Evolutionary conservation across 2,113 vertebrate genomes (phyloP).

Genomic region (Motacilla alba): DNA sequence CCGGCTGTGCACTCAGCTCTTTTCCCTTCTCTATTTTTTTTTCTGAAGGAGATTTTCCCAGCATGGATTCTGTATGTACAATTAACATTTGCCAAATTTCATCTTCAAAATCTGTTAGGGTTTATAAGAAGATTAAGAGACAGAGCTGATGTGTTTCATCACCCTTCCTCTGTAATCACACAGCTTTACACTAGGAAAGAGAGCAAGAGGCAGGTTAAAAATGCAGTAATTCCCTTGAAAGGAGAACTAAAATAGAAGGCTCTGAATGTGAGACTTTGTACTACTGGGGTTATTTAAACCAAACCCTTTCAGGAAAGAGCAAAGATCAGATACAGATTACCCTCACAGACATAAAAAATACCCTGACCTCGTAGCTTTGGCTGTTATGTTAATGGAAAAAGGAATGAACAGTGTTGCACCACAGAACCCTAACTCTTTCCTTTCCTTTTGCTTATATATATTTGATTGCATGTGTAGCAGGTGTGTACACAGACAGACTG

Average conservation of each 20-base stretch:
- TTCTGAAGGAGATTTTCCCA: constrained; percentile 67
- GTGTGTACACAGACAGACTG: not conserved
- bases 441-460: not conserved
- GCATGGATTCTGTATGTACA: constrained; percentile 63
- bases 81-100: constrained; percentile 70
- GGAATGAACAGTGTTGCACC: not conserved
- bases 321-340: not conserved
- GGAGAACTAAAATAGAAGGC: constrained; percentile 30
- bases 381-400: not conserved
- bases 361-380: not conserved
- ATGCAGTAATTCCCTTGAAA: constrained; percentile 36
- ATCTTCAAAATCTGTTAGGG: constrained; percentile 65
- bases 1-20: constrained; percentile 64
- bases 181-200: constrained; percentile 34
- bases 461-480: not conserved
- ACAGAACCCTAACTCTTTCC: not conserved
- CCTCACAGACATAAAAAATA: not conserved
- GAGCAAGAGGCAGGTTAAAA: constrained; percentile 41
- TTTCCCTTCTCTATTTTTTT: not conserved
- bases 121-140: constrained; percentile 66
- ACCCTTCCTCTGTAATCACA: constrained; percentile 37
- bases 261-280: not conserved
- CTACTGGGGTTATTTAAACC: not conserved
- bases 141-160: constrained; percentile 14
- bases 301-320: not conserved